Evolutionary conservation across 2,888 invertebrate genomes (phyloP), one percentile per base, ranked within the genome.

Genomic region (Erpobdella octoculata): DNA sequence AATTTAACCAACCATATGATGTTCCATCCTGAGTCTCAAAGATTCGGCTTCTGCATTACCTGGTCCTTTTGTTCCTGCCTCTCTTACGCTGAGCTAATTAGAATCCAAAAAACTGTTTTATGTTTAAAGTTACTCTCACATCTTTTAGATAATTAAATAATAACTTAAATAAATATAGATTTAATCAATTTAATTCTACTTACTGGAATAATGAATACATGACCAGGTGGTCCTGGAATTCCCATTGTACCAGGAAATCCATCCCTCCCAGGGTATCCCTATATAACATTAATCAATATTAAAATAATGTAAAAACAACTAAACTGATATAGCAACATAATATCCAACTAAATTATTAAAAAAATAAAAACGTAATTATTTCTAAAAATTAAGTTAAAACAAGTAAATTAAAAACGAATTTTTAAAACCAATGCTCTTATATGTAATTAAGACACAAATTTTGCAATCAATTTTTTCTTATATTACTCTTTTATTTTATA

Each of bases 201-300:
- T 86, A 91, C 91, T 33, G 93, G 93, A 76, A 93, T 89, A 82
- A 93, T 88, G 81, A 93, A 92, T 5, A 93, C 91, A 79, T 93
- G 90, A 69, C 93, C 93, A 2, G 92, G 91, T 8, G 92, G 88
- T 48, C 93, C 93, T 6, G 88, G 87, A 72, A 88, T 85, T 41
- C 93, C 93, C 76, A 87, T 85, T 53, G 87, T 86, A 0, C 93
- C 93, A 67, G 87, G 85, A 3, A 89, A 81, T 2, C 93, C 93
- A 77, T 90, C 88, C 76, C 90, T 86, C 0, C 93, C 93, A 2
- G 87, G 84, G 74, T 91, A 90, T 65, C 86, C 86, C 81, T 80
- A 74, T 31, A 75, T 62, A 9, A 48, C 72, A 28, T 53, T 25
- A 21, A 53, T 59, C 33, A 8, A 15, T 59, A 21, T 18, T 12